phyloP scores from a whole-genome alignment of 2,888 invertebrate species.

The Cephonodes hylas region DNA sequence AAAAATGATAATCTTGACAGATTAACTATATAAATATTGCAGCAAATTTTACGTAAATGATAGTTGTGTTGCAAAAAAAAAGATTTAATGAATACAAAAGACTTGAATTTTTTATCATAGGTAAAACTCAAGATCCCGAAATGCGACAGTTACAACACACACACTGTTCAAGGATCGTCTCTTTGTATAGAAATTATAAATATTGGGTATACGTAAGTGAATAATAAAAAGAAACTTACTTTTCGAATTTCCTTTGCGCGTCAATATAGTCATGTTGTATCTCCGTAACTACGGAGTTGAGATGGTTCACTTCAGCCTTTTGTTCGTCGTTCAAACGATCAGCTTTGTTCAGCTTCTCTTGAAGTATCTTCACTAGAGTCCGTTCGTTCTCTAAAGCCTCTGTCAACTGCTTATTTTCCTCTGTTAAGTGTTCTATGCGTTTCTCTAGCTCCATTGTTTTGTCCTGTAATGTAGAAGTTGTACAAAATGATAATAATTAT shows the following conservation, averaged over 20 bases:
- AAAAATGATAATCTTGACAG: too few relatives aligned
- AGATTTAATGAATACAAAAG: too few relatives aligned
- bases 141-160: too few relatives aligned
- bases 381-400: slow-evolving; percentile 79
- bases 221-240: slow-evolving; percentile 45
- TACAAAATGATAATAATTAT: neutral
- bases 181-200: too few relatives aligned
- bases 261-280: slow-evolving; percentile 70
- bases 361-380: slow-evolving; percentile 71
- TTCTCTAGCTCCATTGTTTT: slow-evolving; percentile 63
- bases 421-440: slow-evolving; percentile 71
- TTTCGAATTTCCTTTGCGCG: slow-evolving; percentile 68
- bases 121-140: too few relatives aligned
- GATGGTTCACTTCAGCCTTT: slow-evolving; percentile 70
- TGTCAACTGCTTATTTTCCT: slow-evolving; percentile 72
- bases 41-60: too few relatives aligned
- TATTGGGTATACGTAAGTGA: too few relatives aligned
- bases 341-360: slow-evolving; percentile 74
- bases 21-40: too few relatives aligned
- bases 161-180: too few relatives aligned
- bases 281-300: slow-evolving; percentile 63
- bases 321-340: slow-evolving; percentile 74
- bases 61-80: too few relatives aligned
- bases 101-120: too few relatives aligned
- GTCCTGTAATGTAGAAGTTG: slow-evolving; percentile 49